Evolutionary conservation across 2,113 vertebrate genomes (phyloP), one percentile per base, ranked within the genome.

Genomic region (Pleuronectes platessa): DNA sequence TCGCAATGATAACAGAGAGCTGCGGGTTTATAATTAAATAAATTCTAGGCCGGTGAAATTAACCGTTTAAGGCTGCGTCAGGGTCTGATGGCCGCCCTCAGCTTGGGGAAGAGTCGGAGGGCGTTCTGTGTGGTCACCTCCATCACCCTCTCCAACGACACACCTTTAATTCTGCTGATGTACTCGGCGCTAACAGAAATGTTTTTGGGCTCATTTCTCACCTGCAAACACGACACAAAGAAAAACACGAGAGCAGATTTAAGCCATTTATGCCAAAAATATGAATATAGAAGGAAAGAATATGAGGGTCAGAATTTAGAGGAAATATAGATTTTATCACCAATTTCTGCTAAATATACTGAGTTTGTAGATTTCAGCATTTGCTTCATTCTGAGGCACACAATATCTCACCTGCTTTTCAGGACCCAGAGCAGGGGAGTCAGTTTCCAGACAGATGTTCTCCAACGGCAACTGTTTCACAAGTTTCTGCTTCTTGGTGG

Each of bases 401-500:
- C 3, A 42, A 13, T 13, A 42, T 42, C 40, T 12, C 84, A 99
- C 98, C 96, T 97, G 96, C 77, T 98, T 99, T 87, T 96, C 96
- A 83, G 97, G 97, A 13, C 98, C 98, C 7, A 99, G 92, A 2
- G 95, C 97, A 70, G 98, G 98, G 21, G 97, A 96, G 75, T 99
- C 98, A 0, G 97, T 99, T 93, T 99, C 97, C 71, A 99, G 93
- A 79, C 97, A 99, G 68, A 99, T 95, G 81, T 88, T 96, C 84
- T 97, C 97, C 67, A 99, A 90, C 3, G 98, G 98, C 71, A 99
- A 77, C 90, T 96, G 94, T 76, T 97, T 97, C 88, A 99, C 96
- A 55, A 99, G 96, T 85, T 98, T 99, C 93, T 99, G 97, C 96
- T 98, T 98, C 97, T 98, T 96, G 86, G 86, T 90, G 78, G 68